A percentile compares a stretch with the other conserved stretches of the same genome.
Conservation (phyloP, 2,113 vertebrate genomes). For the Nipponia nippon region DNA sequence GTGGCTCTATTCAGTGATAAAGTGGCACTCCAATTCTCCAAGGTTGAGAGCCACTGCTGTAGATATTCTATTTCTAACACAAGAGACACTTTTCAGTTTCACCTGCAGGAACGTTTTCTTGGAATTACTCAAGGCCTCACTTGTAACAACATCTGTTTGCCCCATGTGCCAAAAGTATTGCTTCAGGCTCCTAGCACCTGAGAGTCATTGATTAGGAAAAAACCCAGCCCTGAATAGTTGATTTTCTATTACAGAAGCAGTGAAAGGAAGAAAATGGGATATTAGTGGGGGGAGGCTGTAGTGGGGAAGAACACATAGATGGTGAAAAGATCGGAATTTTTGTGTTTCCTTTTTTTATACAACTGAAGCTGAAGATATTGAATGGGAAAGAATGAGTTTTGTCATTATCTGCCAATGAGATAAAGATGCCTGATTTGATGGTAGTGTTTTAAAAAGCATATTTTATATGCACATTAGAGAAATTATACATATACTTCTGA, state of each 20-base stretch:
- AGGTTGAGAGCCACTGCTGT: background rate
- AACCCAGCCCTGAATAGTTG: background rate
- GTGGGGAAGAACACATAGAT: background rate
- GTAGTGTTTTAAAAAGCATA: background rate
- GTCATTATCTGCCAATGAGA: background rate
- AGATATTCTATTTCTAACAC: background rate
- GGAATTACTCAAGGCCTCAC: background rate
- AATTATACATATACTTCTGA: background rate
- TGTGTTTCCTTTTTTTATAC: background rate
- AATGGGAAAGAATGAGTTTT: background rate
- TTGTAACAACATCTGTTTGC: background rate
- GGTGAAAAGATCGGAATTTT: background rate
- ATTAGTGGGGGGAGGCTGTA: fast-evolving
- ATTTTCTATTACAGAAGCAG: background rate
- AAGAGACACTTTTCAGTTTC: background rate
- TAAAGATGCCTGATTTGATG: background rate
- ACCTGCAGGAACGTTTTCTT: background rate
- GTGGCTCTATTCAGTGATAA: background rate
- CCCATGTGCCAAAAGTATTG: background rate
- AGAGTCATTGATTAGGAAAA: background rate
- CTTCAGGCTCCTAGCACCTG: background rate
- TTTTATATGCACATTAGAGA: background rate
- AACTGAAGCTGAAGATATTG: background rate
- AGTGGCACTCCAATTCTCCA: background rate
- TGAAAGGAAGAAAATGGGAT: background rate